These are phyloP conservation scores for Ricordea florida DNA, from an alignment of 92 coral and sea anemone genomes.

Conservation along the genomic window DNA sequence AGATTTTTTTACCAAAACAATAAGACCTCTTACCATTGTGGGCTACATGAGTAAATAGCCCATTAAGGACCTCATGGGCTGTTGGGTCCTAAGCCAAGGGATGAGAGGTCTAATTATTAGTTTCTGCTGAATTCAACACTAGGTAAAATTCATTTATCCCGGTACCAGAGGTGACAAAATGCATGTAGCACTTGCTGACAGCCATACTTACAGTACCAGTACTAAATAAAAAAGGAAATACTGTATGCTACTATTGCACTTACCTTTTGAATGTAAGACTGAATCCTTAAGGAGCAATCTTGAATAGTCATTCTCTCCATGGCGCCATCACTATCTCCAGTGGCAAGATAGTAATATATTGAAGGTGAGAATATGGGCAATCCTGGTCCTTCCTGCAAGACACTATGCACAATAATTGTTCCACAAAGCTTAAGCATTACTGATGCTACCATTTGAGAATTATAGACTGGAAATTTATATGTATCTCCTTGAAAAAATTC, in stretches of 20 bases:
- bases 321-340: slow-evolving; percentile 51
- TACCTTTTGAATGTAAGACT: not conserved
- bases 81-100: too few species aligned
- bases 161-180: too few species aligned
- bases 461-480: slow-evolving; percentile 34
- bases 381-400: slow-evolving; percentile 69
- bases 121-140: too few species aligned
- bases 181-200: too few species aligned
- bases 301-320: slow-evolving; percentile 28
- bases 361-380: slow-evolving; percentile 53
- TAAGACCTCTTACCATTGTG: too few species aligned
- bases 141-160: too few species aligned
- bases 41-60: too few species aligned
- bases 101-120: too few species aligned
- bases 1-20: too few species aligned
- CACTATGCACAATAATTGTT: slow-evolving; percentile 49
- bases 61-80: too few species aligned
- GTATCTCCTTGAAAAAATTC: slow-evolving; percentile 26
- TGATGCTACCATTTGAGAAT: slow-evolving; percentile 29
- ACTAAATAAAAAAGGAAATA: not conserved
- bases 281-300: slow-evolving; percentile 26
- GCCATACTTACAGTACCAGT: not conserved
- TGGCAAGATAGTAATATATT: slow-evolving; percentile 54
- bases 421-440: slow-evolving; percentile 48
- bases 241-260: not conserved